These are phyloP conservation scores for Hafferia zeledoni DNA, from an alignment of 2,797 vertebrate genomes.

Conservation along the genomic window DNA sequence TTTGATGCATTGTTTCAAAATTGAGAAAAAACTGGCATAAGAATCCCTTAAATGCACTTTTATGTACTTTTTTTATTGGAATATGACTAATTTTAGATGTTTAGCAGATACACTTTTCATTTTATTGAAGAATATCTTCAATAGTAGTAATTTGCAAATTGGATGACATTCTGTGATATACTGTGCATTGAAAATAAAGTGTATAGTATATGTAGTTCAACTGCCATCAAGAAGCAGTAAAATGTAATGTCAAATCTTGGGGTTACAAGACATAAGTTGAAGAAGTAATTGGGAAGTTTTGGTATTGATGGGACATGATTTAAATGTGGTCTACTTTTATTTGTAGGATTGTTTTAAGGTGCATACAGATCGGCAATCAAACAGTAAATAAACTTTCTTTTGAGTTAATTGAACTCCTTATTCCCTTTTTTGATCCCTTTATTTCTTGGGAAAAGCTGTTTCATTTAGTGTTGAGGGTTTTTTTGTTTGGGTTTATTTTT, in stretches of 20 bases:
- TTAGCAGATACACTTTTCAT: slow-evolving; percentile 73
- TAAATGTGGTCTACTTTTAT: slow-evolving; percentile 76
- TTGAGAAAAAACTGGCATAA: slow-evolving; percentile 81
- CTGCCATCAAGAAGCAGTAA: slow-evolving; percentile 62
- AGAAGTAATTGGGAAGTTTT: slow-evolving; percentile 70
- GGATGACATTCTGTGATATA: slow-evolving; percentile 32
- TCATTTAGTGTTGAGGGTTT: background rate
- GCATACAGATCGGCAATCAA: slow-evolving; percentile 75
- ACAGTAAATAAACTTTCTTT: slow-evolving; percentile 64
- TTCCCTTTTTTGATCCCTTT: slow-evolving; percentile 65
- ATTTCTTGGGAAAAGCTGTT: slow-evolving; percentile 59
- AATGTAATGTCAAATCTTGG: slow-evolving; percentile 50
- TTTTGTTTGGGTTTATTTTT: too few species aligned
- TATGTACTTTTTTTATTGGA: slow-evolving; percentile 81
- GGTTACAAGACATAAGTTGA: slow-evolving; percentile 42
- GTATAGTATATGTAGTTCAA: slow-evolving; percentile 45
- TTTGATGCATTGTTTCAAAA: slow-evolving; percentile 80
- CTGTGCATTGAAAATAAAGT: slow-evolving; percentile 44
- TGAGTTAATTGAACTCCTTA: slow-evolving; percentile 61
- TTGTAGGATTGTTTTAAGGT: slow-evolving; percentile 77
- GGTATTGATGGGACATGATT: slow-evolving; percentile 72
- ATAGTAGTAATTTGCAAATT: slow-evolving; percentile 67
- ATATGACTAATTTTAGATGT: slow-evolving; percentile 82
- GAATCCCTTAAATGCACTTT: slow-evolving; percentile 82
- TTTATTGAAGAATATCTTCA: slow-evolving; percentile 75